Evolutionary conservation across 2,797 vertebrate species (phyloP), one percentile per base, ranked within the genome.

Genomic region (Microctenopoma stevenorrisi): DNA sequence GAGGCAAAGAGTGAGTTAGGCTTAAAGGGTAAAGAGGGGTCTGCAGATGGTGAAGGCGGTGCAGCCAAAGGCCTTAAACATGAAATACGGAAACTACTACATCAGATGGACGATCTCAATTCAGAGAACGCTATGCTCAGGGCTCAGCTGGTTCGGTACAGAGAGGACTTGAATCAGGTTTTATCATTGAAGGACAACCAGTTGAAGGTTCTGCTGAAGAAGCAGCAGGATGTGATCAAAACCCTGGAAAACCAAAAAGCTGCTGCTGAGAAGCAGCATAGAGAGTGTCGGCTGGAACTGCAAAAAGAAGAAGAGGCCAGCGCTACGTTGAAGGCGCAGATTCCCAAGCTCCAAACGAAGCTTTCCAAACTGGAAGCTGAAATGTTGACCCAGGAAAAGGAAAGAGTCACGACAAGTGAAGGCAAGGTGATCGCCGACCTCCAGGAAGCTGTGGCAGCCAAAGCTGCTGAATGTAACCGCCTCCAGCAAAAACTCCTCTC

Each of bases 91-190:
- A 85, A 89, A 2, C 79, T 96, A 11, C 70, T 96, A 6, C 93
- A 96, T 80, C 94, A 94, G 76, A 93, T 94, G 86, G 96, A 97
- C 47, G 96, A 97, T 82, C 93, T 97, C 6, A 96, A 97, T 84
- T 96, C 96, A 3, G 96, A 97, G 89, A 97, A 96, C 0, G 96
- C 96, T 0, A 95, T 96, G 96, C 93, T 96, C 28, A 94, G 91
- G 83, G 96, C 96, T 2, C 96, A 97, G 30, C 93, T 97, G 48
- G 88, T 96, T 25, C 94, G 96, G 3, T 96, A 97, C 78, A 91
- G 96, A 76, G 95, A 97, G 73, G 96, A 97, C 66, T 74, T 97
- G 14, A 97, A 97, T 50, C 94, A 96, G 25, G 95, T 97, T 35
- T 83, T 97, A 3, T 96, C 94, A 13, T 87, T 97, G 33, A 97